Base-by-base conservation (phyloP, 2,888 invertebrate genomes). In the Vesta saturnalis region DNA sequence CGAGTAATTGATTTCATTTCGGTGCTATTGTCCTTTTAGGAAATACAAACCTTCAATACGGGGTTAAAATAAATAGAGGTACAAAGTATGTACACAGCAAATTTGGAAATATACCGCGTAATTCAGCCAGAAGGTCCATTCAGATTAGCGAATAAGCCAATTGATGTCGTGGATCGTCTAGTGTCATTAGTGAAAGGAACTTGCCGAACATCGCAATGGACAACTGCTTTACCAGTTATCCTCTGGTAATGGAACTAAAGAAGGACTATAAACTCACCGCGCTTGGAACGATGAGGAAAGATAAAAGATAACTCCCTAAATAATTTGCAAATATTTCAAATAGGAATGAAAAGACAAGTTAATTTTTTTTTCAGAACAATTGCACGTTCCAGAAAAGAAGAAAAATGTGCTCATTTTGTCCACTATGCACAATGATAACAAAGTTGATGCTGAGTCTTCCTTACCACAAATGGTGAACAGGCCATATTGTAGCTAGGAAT, bases 11-110 rank as follows among this genome's bases (percentile, higher is more conserved):
- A 67, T 61, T 54, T 59, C 63, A 18, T 72, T 75, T 57, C 64
- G 67, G 49, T 71, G 71, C 16, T 60, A 69, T 10, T 77, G 77
- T 55, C 52, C 16, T 18, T 72, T 74, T 67, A 56, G 68, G 22
- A 72, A 77, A 59, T 78, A 76, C 60, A 77, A 77, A 22, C 73
- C 77, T 3, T 70, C 19, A n/a, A 19, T 60, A 30, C 69, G 72
- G 74, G 0, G 69, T 76, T 1, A 72, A 76, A 70, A 67, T 74
- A 18, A 18, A 56, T 59, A 19, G 73, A 74, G 67, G 65, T 67
- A 22, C 67, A 72, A 56, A 52, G 60, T 12, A 72, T 61, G 60
- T 73, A 75, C 65, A 71, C 71, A 22, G 54, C 30, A 10, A 71
- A 72, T 52, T 15, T 73, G 59, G 69, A 75, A 64, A 67, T 73